Evolutionary conservation across 1,140 invertebrate genomes (phyloP), one percentile per base, ranked within the genome.

Genomic region (Trialeurodes vaporariorum): DNA sequence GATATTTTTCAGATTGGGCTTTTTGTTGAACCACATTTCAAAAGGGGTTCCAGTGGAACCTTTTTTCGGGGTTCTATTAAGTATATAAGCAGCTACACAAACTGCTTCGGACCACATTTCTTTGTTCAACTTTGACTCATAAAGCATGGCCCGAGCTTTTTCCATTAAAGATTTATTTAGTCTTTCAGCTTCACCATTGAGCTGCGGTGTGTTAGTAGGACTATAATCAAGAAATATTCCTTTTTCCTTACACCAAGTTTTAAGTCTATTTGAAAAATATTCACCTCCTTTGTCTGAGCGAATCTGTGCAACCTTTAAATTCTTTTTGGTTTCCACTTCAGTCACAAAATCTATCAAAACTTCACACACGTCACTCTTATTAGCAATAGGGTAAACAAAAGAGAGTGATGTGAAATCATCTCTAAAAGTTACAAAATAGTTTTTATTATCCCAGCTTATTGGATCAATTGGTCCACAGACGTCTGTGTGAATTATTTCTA

Each of bases 101-200:
- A 70, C 49, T 2, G 65, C 67, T 63, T 70, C 71, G 27, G 21
- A 59, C 69, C 70, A 70, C 22, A 66, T 22, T 25, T 64, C 24
- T n/a, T 68, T 65, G 25, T 25, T 13, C 22, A 70, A 25, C 26
- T 22, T 27, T 25, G 64, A 59, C 21, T 66, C 59, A n/a, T 59
- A 27, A 17, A 68, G 21, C 27, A 68, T 12, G 1, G 25, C 24
- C 24, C 66, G 25, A 62, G 77, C 75, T 66, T 59, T 71, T 34
- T 74, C 66, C 11, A 68, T 58, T 27, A 59, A 26, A n/a, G 72
- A 75, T 1, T 72, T 69, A 68, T 76, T 76, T 21, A 69, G 62
- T 34, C 75, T 49, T 69, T 76, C 77, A 25, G 71, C 70, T 2
- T 75, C 67, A n/a, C 77, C 77, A 70, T 79, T 79, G 65, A 75